These are phyloP conservation scores for Schlechtendalia chinensis DNA, from an alignment of 1,140 invertebrate species.

Conservation along the genomic window DNA sequence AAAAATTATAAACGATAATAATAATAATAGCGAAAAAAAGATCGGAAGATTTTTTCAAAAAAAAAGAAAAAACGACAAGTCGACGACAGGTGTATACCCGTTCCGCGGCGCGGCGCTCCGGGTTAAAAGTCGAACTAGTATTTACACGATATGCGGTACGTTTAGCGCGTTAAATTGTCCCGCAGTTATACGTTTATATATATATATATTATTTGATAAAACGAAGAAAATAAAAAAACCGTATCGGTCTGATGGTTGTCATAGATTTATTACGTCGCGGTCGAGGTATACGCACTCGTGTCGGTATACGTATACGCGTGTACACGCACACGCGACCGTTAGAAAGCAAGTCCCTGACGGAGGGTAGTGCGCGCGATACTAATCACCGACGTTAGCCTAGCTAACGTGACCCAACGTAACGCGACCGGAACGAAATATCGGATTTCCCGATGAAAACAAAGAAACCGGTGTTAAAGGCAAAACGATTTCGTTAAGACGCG, in stretches of 20 bases:
- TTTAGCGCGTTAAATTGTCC: not conserved
- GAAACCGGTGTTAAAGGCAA: too few species aligned
- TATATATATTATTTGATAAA: not conserved
- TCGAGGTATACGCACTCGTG: not conserved
- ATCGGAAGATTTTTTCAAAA: not conserved
- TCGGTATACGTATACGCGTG: not conserved
- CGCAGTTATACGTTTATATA: not conserved
- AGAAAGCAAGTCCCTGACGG: not conserved
- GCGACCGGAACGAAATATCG: too few species aligned
- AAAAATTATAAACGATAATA: constrained; percentile 1
- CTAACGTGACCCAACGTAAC: too few species aligned
- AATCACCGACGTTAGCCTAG: too few species aligned
- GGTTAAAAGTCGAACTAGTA: constrained; percentile 29
- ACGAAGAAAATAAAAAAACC: not conserved
- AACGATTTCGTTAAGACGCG: too few species aligned
- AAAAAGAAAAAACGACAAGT: not conserved
- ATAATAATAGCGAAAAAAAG: constrained; percentile 16
- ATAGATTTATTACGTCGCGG: constrained; percentile 28
- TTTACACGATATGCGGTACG: not conserved
- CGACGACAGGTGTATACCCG: constrained; percentile 22
- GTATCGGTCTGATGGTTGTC: not conserved
- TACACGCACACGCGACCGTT: not conserved
- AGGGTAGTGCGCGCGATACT: too few species aligned
- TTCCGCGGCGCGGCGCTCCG: not conserved
- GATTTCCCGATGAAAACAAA: too few species aligned